phyloP scores from a whole-genome alignment of 2,113 vertebrate genomes.

The Pseudorhombus dupliciocellatus region DNA sequence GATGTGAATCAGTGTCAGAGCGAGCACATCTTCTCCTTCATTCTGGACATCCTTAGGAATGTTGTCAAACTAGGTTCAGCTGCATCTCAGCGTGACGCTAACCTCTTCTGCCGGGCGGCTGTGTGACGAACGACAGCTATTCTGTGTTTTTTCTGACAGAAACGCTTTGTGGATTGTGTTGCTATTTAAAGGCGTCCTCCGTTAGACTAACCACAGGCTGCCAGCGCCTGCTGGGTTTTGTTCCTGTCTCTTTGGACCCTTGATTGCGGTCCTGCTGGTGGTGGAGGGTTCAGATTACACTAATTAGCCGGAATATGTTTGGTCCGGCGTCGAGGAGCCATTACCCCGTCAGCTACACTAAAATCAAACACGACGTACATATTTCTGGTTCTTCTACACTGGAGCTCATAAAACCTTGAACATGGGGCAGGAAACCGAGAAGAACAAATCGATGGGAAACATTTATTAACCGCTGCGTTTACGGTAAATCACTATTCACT shows the following conservation, averaged over 20 bases:
- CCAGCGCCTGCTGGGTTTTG: constrained; percentile 23
- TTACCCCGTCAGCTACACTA: background rate
- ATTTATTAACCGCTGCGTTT: too few species aligned
- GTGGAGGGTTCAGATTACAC: constrained; percentile 37
- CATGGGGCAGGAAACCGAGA: background rate
- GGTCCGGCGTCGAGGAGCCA: background rate
- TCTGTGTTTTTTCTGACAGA: background rate
- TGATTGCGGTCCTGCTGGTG: constrained; percentile 44
- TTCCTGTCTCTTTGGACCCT: constrained; percentile 24
- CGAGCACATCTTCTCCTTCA: too few species aligned
- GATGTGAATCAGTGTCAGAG: too few species aligned
- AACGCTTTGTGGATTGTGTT: constrained; percentile 14
- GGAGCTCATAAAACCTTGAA: background rate
- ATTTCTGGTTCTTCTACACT: too few species aligned
- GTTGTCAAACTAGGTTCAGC: background rate
- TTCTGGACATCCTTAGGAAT: too few species aligned
- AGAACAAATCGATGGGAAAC: background rate
- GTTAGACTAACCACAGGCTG: constrained; percentile 36
- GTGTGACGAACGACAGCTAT: background rate
- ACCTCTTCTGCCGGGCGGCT: background rate
- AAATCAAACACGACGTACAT: too few species aligned
- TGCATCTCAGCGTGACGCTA: background rate
- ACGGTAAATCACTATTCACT: too few species aligned
- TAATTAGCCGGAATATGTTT: constrained; percentile 31
- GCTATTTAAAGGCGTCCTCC: constrained; percentile 52